These are phyloP conservation scores for Phenganax marumi DNA, from an alignment of 92 coral and sea anemone genomes.

Conservation along the genomic window DNA sequence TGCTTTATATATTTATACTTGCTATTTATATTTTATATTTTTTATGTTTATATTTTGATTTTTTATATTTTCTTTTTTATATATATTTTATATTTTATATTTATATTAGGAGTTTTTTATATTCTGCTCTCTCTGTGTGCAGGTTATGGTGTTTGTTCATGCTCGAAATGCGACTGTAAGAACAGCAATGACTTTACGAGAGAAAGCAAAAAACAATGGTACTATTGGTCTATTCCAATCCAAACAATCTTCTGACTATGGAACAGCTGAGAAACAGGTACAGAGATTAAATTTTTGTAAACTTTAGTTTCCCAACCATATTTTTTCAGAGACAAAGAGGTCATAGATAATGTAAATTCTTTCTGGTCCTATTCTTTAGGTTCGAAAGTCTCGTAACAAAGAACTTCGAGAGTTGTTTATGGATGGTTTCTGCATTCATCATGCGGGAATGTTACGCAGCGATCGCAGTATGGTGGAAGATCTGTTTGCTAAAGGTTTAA, in stretches of 20 bases:
- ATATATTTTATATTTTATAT: too few species aligned
- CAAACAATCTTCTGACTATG: conserved; percentile 77
- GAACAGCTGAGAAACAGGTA: conserved; percentile 93
- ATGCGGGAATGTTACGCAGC: conserved; percentile 93
- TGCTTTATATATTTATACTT: too few species aligned
- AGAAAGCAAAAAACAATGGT: conserved; percentile 91
- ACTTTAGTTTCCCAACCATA: background rate
- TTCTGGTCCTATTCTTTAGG: conserved; percentile 45
- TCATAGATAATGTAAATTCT: background rate
- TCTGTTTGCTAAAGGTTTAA: conserved; percentile 77
- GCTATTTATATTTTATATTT: too few species aligned
- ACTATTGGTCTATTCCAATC: conserved; percentile 72
- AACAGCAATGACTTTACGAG: conserved; percentile 90
- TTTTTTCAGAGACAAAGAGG: too few species aligned
- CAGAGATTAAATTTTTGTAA: background rate
- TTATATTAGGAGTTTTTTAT: too few species aligned
- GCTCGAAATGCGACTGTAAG: conserved; percentile 95
- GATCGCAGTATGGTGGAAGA: conserved; percentile 95
- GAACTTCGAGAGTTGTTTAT: conserved; percentile 87
- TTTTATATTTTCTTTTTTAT: too few species aligned
- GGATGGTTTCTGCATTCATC: conserved; percentile 92
- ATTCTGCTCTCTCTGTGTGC: background rate
- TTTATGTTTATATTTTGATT: too few species aligned
- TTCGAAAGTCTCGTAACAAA: conserved; percentile 88
- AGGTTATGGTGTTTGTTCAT: conserved; percentile 99